A percentile compares a stretch with the other conserved stretches of the same genome.
Evolutionary conservation across 2,113 vertebrate species (phyloP).

Genomic region (Zingel zingel): DNA sequence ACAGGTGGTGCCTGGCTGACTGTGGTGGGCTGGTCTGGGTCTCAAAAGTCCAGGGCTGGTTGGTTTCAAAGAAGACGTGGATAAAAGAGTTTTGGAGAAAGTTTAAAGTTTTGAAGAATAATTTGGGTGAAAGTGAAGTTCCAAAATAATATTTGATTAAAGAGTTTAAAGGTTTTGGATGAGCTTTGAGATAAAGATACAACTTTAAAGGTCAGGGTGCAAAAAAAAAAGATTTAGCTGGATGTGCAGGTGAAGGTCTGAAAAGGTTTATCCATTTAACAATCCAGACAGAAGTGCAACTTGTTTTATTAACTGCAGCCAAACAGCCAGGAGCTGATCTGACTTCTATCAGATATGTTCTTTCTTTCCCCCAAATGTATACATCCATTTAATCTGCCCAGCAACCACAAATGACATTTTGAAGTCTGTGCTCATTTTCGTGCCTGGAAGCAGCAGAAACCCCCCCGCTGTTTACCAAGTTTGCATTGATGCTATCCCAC

Average conservation of each 20-base stretch:
- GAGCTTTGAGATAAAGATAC: background rate
- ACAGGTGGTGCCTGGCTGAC: too few relatives aligned
- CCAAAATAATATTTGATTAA: background rate
- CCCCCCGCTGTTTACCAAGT: constrained; percentile 54
- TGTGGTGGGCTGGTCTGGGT: too few relatives aligned
- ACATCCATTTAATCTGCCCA: constrained; percentile 61
- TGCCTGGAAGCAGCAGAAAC: constrained; percentile 36
- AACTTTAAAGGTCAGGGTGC: background rate
- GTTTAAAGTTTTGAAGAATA: too few relatives aligned
- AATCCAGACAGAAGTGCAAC: constrained; percentile 13
- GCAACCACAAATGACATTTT: constrained; percentile 72
- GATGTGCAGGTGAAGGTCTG: constrained; percentile 10
- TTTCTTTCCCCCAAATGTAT: constrained; percentile 2
- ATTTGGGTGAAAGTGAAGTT: background rate
- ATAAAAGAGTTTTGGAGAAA: too few relatives aligned
- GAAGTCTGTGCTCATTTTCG: constrained; percentile 57
- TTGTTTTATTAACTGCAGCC: constrained; percentile 29
- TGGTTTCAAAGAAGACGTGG: too few relatives aligned
- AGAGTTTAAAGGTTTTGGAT: background rate
- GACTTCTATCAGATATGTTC: constrained; percentile 18
- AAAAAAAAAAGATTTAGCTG: too few relatives aligned
- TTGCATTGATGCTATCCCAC: constrained; percentile 60
- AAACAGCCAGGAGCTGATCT: constrained; percentile 48
- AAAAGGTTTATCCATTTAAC: constrained; percentile 23
- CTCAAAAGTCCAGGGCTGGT: too few relatives aligned